Conservation (phyloP, 2,113 vertebrate species). For the Poeciliopsis retropinna region DNA sequence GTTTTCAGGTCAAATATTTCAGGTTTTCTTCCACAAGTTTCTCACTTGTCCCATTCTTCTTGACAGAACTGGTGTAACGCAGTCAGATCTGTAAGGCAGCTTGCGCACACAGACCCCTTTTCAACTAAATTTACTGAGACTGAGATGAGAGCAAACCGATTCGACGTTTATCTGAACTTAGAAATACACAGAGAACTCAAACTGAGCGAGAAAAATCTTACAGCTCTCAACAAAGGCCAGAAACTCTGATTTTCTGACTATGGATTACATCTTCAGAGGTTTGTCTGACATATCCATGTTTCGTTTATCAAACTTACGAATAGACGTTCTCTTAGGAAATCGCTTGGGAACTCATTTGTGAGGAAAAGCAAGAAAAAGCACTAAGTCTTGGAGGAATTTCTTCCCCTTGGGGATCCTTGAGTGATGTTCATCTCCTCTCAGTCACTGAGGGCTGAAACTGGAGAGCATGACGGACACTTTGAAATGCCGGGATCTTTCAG, state of each 20-base stretch:
- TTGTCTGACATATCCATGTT: slow-evolving; percentile 61
- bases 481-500: slow-evolving; percentile 27
- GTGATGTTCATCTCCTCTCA: slow-evolving; percentile 70
- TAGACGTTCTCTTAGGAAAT: slow-evolving; percentile 56
- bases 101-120: too few relatives aligned
- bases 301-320: slow-evolving; percentile 40
- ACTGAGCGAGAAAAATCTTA: slow-evolving; percentile 14
- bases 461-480: slow-evolving; percentile 65
- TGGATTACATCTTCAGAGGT: slow-evolving; percentile 70
- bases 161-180: background rate
- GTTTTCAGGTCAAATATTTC: too few relatives aligned
- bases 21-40: too few relatives aligned
- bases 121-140: too few relatives aligned
- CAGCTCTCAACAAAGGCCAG: slow-evolving; percentile 47
- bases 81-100: too few relatives aligned
- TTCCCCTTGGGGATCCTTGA: slow-evolving; percentile 76
- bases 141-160: background rate
- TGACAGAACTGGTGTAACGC: too few relatives aligned
- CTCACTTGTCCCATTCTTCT: too few relatives aligned
- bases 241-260: slow-evolving; percentile 52
- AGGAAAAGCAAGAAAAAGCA: slow-evolving; percentile 65
- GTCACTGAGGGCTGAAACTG: slow-evolving; percentile 66
- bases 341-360: slow-evolving; percentile 61
- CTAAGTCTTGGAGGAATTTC: slow-evolving; percentile 82
- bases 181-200: background rate